Conservation (phyloP, 2,888 invertebrate species). For the Bombylius discolor region DNA sequence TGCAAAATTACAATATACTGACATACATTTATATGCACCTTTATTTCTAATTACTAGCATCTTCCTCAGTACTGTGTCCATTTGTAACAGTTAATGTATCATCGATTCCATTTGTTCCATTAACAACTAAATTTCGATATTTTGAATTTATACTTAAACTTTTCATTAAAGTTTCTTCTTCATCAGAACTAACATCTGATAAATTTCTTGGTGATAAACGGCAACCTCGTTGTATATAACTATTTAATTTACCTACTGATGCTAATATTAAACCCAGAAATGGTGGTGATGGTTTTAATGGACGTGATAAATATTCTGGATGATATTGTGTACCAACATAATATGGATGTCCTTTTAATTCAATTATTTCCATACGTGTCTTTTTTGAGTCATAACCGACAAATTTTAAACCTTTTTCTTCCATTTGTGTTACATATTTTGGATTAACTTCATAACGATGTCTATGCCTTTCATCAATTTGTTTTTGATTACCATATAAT, state of each 20-base stretch:
- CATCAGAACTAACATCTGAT: conserved; percentile 59
- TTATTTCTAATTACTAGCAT: conserved; percentile 5
- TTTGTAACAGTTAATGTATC: not conserved
- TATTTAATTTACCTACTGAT: conserved; percentile 64
- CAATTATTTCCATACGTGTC: conserved; percentile 87
- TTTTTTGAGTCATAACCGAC: conserved; percentile 75
- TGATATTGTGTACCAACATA: conserved; percentile 96
- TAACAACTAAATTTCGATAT: not conserved
- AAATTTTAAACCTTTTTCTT: conserved; percentile 74
- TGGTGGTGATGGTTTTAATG: conserved; percentile 83
- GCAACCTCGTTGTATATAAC: conserved; percentile 59
- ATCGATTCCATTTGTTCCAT: not conserved
- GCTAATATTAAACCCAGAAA: conserved; percentile 91
- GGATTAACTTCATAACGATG: conserved; percentile 98
- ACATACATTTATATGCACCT: no score
- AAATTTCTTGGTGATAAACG: conserved; percentile 59
- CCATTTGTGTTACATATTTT: conserved; percentile 61
- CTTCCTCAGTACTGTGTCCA: conserved; percentile 9
- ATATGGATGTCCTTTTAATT: conserved; percentile 76
- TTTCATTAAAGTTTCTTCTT: conserved; percentile 23
- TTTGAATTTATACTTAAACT: conserved; percentile 9
- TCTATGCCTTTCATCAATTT: conserved; percentile 87
- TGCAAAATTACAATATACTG: no score
- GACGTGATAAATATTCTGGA: conserved; percentile 91
- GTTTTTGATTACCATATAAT: conserved; percentile 62